Conservation (phyloP, 2,113 vertebrate species). For the Odobenus rosmarus region DNA sequence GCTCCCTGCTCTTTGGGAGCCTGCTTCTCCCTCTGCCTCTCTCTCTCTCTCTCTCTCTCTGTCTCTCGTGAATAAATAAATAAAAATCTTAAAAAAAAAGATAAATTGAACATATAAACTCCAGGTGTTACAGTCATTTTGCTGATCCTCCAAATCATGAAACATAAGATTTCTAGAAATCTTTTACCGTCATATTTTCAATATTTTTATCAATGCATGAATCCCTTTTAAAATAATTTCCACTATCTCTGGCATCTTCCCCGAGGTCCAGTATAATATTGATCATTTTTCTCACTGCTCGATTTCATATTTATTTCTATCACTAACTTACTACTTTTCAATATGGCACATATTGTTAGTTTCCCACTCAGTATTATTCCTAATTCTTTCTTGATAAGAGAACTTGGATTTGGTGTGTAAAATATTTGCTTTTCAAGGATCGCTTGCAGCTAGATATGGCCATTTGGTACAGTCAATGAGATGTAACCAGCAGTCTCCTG, state of each 20-base stretch:
- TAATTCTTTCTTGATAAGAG: neutral
- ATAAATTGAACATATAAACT: neutral
- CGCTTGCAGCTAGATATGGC: neutral
- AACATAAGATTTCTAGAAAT: neutral
- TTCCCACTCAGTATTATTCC: neutral
- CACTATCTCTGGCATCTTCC: neutral
- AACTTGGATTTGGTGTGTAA: neutral
- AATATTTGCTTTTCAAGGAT: constrained; percentile 8
- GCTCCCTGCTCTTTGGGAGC: no score
- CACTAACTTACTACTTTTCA: neutral
- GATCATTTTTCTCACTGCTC: neutral
- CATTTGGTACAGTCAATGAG: neutral
- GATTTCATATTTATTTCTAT: neutral
- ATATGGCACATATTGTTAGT: neutral
- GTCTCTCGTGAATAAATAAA: no score
- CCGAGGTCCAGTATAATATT: neutral
- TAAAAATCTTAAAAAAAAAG: no score
- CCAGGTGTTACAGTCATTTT: neutral
- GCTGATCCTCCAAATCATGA: neutral
- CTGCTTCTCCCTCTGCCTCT: no score
- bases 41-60: no score
- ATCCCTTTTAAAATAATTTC: neutral
- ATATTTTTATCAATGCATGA: neutral
- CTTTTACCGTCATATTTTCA: neutral
- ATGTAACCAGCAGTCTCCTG: neutral